These are phyloP conservation scores for Ptychadena robeensis DNA, from an alignment of 2,797 vertebrate genomes.

Conservation along the genomic window DNA sequence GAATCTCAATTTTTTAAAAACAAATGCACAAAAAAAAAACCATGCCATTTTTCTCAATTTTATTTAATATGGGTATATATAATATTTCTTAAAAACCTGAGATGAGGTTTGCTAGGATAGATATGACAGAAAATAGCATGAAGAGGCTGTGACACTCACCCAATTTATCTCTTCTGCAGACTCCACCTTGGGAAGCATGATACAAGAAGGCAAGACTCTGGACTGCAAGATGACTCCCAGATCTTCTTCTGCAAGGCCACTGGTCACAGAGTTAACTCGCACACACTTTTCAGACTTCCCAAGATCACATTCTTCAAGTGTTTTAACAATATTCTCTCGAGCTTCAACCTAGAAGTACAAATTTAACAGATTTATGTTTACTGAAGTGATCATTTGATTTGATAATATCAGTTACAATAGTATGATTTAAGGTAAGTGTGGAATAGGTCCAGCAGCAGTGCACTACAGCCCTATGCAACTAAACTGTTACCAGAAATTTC, in stretches of 20 bases:
- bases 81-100: too few relatives aligned
- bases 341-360: slow-evolving; percentile 81
- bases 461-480: not conserved
- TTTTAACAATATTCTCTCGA: slow-evolving; percentile 82
- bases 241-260: slow-evolving; percentile 88
- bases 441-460: not conserved
- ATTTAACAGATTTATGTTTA: slow-evolving; percentile 42
- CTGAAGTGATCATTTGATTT: not conserved
- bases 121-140: not conserved
- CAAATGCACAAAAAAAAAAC: not conserved
- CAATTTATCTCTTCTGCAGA: slow-evolving; percentile 86
- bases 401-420: not conserved
- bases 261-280: slow-evolving; percentile 93
- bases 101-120: not conserved
- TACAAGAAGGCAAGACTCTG: slow-evolving; percentile 85
- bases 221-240: slow-evolving; percentile 84
- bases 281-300: slow-evolving; percentile 91
- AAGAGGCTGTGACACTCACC: slow-evolving; percentile 76
- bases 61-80: not conserved
- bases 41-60: not conserved
- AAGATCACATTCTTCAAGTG: slow-evolving; percentile 84
- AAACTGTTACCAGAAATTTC: not conserved
- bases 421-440: not conserved
- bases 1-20: too few relatives aligned
- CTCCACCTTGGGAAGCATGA: slow-evolving; percentile 98